phyloP scores from a whole-genome alignment of 1,140 invertebrate species.

The Drosophila equinoxialis region DNA sequence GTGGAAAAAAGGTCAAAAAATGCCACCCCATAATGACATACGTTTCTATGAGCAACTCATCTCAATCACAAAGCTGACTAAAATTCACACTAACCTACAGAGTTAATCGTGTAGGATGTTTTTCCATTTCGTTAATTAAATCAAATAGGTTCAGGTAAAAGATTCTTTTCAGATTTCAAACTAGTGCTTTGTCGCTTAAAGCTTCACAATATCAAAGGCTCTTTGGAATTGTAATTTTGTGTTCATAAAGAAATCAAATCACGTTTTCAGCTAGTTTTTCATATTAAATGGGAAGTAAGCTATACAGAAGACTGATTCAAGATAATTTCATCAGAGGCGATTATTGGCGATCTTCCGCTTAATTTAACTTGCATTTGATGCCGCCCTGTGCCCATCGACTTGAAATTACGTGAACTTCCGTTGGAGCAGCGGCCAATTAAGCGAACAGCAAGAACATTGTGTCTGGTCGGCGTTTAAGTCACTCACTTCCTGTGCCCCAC shows the following conservation, averaged over 20 bases:
- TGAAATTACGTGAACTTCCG: constrained; percentile 72
- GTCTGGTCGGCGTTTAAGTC: constrained; percentile 14
- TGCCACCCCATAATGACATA: no score
- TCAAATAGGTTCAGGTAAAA: no score
- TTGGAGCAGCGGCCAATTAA: constrained; percentile 64
- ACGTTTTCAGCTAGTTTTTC: neutral
- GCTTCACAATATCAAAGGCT: no score
- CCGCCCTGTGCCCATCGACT: constrained; percentile 36
- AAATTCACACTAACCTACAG: no score
- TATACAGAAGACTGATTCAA: constrained; percentile 1
- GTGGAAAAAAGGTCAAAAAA: no score
- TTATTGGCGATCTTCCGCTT: constrained; percentile 52
- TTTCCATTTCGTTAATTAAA: no score
- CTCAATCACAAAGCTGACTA: no score
- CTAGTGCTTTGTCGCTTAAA: no score
- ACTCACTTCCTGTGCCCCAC: constrained; percentile 47
- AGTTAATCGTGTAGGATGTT: no score
- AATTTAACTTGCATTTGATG: constrained; percentile 54
- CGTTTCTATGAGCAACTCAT: no score
- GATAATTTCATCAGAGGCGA: constrained; percentile 25
- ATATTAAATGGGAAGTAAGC: neutral
- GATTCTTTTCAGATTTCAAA: no score
- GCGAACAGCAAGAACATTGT: constrained; percentile 38
- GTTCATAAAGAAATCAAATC: neutral
- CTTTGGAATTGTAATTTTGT: no score